Conservation (phyloP, 2,888 invertebrate species). For the Drosophila aldrichi region DNA sequence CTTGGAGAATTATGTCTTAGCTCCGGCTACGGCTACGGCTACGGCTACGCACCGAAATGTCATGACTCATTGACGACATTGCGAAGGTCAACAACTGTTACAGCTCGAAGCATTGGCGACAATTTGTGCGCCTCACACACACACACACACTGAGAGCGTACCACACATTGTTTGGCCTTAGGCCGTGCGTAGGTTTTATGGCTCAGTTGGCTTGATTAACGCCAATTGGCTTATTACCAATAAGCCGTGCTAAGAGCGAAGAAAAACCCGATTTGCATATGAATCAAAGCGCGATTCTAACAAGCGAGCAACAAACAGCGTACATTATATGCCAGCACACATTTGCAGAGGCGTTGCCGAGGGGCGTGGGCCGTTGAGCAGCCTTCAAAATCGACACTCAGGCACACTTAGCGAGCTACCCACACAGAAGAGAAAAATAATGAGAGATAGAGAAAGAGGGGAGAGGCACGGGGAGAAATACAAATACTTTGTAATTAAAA, state of each 20-base stretch:
- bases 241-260: slow-evolving; percentile 47
- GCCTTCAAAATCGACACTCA: slow-evolving; percentile 60
- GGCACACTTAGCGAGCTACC: slow-evolving; percentile 36
- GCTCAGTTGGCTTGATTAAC: slow-evolving; percentile 72
- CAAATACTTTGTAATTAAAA: slow-evolving; percentile 70
- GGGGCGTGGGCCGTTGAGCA: slow-evolving; percentile 65
- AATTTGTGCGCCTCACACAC: slow-evolving; percentile 42
- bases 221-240: slow-evolving; percentile 79
- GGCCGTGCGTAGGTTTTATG: slow-evolving; percentile 68
- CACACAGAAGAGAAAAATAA: slow-evolving; percentile 21
- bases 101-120: slow-evolving; percentile 54
- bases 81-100: slow-evolving; percentile 75
- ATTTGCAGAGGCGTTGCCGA: slow-evolving; percentile 65
- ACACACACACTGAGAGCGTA: slow-evolving; percentile 29
- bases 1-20: slow-evolving; percentile 16
- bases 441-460: not conserved
- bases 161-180: slow-evolving; percentile 73
- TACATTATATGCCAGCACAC: slow-evolving; percentile 36
- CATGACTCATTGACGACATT: slow-evolving; percentile 58
- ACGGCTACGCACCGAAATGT: slow-evolving; percentile 49
- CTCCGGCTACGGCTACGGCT: slow-evolving; percentile 59
- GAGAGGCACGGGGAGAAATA: slow-evolving; percentile 10
- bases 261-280: slow-evolving; percentile 72
- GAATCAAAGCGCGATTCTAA: slow-evolving; percentile 70
- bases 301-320: slow-evolving; percentile 43